Base-by-base conservation (phyloP, 2,113 vertebrate species). In the Dicrurus megarhynchus region DNA sequence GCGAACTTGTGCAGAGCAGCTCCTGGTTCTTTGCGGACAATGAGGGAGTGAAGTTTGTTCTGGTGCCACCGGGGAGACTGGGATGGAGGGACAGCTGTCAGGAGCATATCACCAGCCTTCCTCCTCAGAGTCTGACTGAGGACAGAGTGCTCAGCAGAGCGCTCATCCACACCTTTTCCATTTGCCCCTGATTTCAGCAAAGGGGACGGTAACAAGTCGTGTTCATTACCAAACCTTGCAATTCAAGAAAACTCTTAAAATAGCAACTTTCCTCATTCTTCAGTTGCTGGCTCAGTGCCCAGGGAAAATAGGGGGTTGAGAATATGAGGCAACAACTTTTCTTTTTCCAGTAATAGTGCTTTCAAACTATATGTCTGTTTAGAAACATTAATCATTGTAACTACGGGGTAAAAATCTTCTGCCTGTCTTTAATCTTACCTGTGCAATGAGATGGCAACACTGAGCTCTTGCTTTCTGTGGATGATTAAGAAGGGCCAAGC, bases 301-400 rank as follows among this genome's bases (percentile, higher is more conserved):
- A 71, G 95, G 95, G 80, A 89, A 95, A 96, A 96, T 53, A 80
- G 95, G 85, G 89, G 85, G 93, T 78, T 96, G 96, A 90, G 79
- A 95, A 94, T 82, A 75, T 49, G 73, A 96, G 78, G 88, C 64
- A 84, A 87, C 92, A 91, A 93, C 89, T 97, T 89, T 69, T 91
- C 84, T 93, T 92, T 84, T 60, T 63, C 77, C 65, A 64, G 39
- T 92, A 96, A 87, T 71, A 93, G 92, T 84, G 86, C 95, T 96
- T 97, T 95, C 92, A 96, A 95, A 89, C 76, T 87, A 32, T 56
- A 76, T 74, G 65, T 94, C 95, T 97, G 95, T 95, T 96, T 97
- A 86, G 96, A 91, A 96, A 96, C 95, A 96, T 95, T 96, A 84
- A 95, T 92, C 92, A 90, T 47, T 87, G 61, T 95, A 97, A 95